Conservation (phyloP, 2,113 vertebrate genomes). For the Archilochus colubris region DNA sequence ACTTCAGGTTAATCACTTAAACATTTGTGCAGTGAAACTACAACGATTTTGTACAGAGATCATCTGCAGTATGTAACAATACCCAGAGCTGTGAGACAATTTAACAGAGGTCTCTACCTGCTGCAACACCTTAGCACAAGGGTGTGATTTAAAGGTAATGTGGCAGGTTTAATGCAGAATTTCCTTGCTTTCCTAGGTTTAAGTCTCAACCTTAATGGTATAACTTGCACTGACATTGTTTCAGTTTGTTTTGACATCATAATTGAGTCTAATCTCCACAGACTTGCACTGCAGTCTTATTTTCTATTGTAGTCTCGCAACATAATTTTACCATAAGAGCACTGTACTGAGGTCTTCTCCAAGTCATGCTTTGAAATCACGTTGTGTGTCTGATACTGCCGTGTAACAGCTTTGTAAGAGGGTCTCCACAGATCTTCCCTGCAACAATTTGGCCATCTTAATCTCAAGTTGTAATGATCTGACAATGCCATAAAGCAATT, state of each 20-base stretch:
- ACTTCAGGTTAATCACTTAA: conserved; percentile 31
- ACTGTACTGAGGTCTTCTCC: conserved; percentile 41
- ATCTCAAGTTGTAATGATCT: conserved; percentile 73
- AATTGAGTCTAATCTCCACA: conserved; percentile 74
- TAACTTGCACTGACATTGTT: conserved; percentile 73
- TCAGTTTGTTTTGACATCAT: conserved; percentile 76
- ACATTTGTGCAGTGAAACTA: conserved; percentile 3
- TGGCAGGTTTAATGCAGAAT: conserved; percentile 24
- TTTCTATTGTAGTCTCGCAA: conserved; percentile 65
- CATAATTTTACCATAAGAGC: conserved; percentile 54
- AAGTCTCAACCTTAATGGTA: conserved; percentile 66
- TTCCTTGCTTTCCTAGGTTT: conserved; percentile 37
- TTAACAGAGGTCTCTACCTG: conserved; percentile 44
- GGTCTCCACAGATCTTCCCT: conserved; percentile 70
- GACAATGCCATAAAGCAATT: conserved; percentile 75
- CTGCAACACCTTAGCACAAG: conserved; percentile 39
- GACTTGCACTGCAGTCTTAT: conserved; percentile 57
- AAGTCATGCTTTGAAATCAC: conserved; percentile 59
- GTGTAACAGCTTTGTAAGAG: conserved; percentile 41
- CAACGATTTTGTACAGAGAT: conserved; percentile 3
- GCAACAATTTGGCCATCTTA: conserved; percentile 66
- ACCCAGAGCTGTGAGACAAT: conserved; percentile 25
- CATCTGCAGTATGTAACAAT: not conserved
- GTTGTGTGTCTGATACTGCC: conserved; percentile 10
- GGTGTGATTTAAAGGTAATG: conserved; percentile 53